phyloP scores from a whole-genome alignment of 2,888 invertebrate species.

The Hoplodrina ambigua region DNA sequence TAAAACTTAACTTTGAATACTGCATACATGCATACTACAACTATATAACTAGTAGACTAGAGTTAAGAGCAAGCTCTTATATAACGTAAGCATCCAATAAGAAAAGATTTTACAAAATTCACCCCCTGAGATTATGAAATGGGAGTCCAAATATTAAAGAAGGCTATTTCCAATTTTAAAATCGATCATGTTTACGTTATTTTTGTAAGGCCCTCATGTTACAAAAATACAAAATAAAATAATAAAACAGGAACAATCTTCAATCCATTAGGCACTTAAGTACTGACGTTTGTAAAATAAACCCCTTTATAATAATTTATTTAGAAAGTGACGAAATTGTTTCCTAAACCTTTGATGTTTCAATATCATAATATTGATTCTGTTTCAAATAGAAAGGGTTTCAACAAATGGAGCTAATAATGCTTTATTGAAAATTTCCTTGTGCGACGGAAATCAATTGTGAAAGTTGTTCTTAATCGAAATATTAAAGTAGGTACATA shows the following conservation, averaged over 20 bases:
- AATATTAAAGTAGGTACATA: conserved; percentile 7
- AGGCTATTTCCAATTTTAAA: no score
- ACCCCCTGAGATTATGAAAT: no score
- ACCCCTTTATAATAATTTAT: conserved; percentile 22
- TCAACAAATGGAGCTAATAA: conserved; percentile 42
- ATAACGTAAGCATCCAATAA: no score
- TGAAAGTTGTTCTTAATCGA: conserved; percentile 26
- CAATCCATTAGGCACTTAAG: background rate
- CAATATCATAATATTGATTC: conserved; percentile 49
- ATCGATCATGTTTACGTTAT: no score
- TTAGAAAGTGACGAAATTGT: conserved; percentile 51
- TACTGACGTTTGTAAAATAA: conserved; percentile 13
- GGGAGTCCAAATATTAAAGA: no score
- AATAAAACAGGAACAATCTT: background rate
- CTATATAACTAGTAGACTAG: no score
- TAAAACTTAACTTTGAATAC: no score
- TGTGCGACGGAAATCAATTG: conserved; percentile 32
- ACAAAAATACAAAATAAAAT: no score
- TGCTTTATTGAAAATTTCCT: conserved; percentile 47
- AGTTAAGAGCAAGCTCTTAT: no score
- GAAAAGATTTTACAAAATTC: no score
- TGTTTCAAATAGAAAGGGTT: conserved; percentile 48
- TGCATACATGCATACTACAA: no score
- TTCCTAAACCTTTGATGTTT: conserved; percentile 50
- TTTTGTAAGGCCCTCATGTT: no score